Base-by-base conservation (phyloP, 64 coral and sea anemone species). In the Dendronephthya gigantea region DNA sequence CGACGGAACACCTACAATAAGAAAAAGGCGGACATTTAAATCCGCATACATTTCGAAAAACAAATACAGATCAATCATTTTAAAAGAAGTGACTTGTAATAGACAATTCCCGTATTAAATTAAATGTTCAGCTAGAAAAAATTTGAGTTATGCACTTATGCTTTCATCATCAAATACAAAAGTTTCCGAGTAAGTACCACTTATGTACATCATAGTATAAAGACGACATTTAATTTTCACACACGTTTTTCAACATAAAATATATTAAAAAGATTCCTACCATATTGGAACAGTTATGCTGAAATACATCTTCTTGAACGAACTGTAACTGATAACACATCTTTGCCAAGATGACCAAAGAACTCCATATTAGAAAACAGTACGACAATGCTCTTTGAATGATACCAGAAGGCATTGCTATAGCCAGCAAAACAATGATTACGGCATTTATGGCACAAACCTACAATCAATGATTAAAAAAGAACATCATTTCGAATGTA, bases 331-430 rank as follows among this genome's bases (percentile, higher is more conserved):
- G 94, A 85, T 97, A 97, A 32, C 92, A 83, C 94, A 97, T 97
- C 68, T 97, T 97, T 41, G 91, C 93, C n/a, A 97, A 81, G 49
- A 97, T 91, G 45, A 97, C 94, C 1, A 97, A 45, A 12, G 94
- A 97, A 49, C 94, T 97, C 94, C 94, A 97, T 59, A 97, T 97
- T 16, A 97, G 89, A 59, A 97, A 97, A 85, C 94, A 97, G 51
- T 97, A 97, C 0, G 94, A 97, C 27, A 97, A 82, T 25, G 92
- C 92, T 88, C 89, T 86, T 49, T 97, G 94, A 68, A 97, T 84
- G 66, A 97, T 62, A 62, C 89, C 88, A 2, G 92, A 97, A 2
- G 94, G 94, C 94, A 97, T 97, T 0, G 94, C 90, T 10, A 97
- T 93, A 32, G 89, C 94, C 39, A 97, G 84, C 0, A 97, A 91